Conservation (phyloP, 2,888 invertebrate genomes). For the Apomyelois bistriatella region DNA sequence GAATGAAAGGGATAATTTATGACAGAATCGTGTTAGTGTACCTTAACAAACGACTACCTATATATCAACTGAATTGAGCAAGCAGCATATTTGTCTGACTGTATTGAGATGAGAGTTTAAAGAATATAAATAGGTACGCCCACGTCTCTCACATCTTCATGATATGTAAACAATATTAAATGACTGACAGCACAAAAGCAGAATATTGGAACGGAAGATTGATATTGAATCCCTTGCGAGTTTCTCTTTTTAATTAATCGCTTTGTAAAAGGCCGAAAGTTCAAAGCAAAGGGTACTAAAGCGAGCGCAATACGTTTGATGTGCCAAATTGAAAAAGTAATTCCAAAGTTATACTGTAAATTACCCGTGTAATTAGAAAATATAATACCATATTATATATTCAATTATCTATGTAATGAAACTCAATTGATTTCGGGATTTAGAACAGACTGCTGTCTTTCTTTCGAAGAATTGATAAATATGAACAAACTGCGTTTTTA, state of each 20-base stretch:
- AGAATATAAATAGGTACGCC: too few species aligned
- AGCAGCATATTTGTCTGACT: background rate
- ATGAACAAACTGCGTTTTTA: too few species aligned
- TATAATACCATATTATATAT: background rate
- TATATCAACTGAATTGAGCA: background rate
- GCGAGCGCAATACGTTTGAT: conserved; percentile 32
- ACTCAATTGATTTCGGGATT: too few species aligned
- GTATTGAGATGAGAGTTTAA: background rate
- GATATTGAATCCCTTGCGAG: conserved; percentile 40
- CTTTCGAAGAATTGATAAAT: too few species aligned
- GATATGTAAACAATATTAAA: background rate
- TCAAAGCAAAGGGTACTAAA: conserved; percentile 45
- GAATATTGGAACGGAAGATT: conserved; percentile 31
- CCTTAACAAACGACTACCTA: background rate
- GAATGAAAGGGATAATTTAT: background rate
- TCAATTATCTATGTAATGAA: background rate
- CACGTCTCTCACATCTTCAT: background rate
- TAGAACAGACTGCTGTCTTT: too few species aligned
- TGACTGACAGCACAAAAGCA: background rate
- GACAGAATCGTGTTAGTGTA: background rate
- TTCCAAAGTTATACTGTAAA: background rate
- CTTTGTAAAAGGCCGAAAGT: conserved; percentile 42
- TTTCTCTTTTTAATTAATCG: conserved; percentile 54
- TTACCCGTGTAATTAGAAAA: background rate
- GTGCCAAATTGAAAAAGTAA: conserved; percentile 31